Conservation (phyloP, 1,140 invertebrate species). For the Cyclina sinensis region DNA sequence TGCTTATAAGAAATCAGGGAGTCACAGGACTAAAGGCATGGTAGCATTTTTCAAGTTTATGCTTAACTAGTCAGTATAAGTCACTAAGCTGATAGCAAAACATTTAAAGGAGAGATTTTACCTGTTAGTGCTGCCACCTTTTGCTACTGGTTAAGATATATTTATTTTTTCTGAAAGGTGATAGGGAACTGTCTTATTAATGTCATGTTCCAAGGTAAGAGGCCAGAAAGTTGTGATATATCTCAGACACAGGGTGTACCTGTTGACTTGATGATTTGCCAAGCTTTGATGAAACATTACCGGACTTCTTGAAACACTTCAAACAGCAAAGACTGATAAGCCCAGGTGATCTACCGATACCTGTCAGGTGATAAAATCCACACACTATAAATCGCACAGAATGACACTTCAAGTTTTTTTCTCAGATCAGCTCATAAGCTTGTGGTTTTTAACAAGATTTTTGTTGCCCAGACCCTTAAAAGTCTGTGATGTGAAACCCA, state of each 20-base stretch:
- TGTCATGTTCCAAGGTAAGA: background rate
- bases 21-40: too few relatives aligned
- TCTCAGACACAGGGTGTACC: background rate
- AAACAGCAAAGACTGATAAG: constrained; percentile 34
- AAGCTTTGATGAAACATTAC: constrained; percentile 31
- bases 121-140: too few relatives aligned
- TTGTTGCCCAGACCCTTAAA: too few relatives aligned
- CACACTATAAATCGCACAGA: constrained; percentile 23
- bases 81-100: too few relatives aligned
- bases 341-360: constrained; percentile 27
- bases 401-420: constrained; percentile 3
- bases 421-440: too few relatives aligned
- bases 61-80: too few relatives aligned
- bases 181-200: constrained; percentile 20
- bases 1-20: too few relatives aligned
- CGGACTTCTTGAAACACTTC: constrained; percentile 45
- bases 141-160: too few relatives aligned
- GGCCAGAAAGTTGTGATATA: background rate
- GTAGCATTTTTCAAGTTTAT: too few relatives aligned
- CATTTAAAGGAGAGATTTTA: too few relatives aligned
- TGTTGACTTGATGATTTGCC: constrained; percentile 43
- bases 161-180: background rate
- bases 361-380: constrained; percentile 27
- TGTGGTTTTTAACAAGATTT: background rate
- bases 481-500: too few relatives aligned